Evolutionary conservation across 35 echinoderm and acorn worm genomes (phyloP).

Genomic region (Anneissia japonica): DNA sequence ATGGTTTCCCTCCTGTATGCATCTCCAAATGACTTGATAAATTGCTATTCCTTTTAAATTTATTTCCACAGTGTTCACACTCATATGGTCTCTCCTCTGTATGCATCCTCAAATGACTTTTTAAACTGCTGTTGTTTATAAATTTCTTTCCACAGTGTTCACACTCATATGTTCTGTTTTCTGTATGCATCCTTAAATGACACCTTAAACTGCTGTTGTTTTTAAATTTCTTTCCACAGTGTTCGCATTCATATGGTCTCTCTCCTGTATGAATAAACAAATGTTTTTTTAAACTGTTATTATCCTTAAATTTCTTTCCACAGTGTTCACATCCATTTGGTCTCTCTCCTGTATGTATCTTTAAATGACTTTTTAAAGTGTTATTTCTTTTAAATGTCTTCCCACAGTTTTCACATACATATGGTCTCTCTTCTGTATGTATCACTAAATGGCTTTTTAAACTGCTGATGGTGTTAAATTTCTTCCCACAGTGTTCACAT

Average conservation of each 20-base stretch:
- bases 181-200: background rate
- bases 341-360: too few relatives aligned
- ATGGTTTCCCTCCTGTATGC: background rate
- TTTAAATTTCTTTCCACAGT: constrained; percentile 8
- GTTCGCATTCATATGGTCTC: background rate
- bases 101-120: background rate
- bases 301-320: too few relatives aligned
- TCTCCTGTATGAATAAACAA: background rate
- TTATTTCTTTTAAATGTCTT: background rate
- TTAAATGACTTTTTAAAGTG: constrained; percentile 1
- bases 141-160: constrained; percentile 11
- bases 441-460: background rate
- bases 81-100: background rate
- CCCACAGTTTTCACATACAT: constrained; percentile 4
- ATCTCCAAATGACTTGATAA: background rate
- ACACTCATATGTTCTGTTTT: background rate
- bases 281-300: too few relatives aligned
- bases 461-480: background rate
- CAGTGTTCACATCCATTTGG: too few relatives aligned
- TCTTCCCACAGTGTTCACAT: background rate
- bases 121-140: background rate
- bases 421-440: background rate
- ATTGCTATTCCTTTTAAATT: background rate
- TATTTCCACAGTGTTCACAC: background rate
- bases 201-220: background rate